Base-by-base conservation (phyloP, 1,140 invertebrate species). In the Drosophila azteca region DNA sequence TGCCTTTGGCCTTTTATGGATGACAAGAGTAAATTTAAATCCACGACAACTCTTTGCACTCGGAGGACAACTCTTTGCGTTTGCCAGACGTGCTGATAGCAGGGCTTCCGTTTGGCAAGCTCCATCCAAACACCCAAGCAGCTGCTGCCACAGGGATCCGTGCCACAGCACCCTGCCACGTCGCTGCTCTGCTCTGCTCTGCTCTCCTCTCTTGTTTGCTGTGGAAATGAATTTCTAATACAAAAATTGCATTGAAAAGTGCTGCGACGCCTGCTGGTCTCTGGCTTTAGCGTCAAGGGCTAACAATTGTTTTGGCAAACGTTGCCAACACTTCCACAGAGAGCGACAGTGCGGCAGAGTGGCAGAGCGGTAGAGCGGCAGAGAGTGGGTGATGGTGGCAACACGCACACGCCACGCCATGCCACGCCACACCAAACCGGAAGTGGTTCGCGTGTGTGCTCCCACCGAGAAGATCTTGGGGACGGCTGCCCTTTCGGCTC, bases 161-260 rank as follows among this genome's bases (percentile, higher is more conserved):
- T 22, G 13, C 41, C 22, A 13, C 17, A 17, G 39, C 20, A 22
- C 15, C 31, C 29, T 53, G 51, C 24, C 24, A 26, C 24, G 52
- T 50, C 51, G 3, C 39, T 45, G 6, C 17, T 24, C 8, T 29
- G 17, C 17, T 20, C 13, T 6, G 24, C 20, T 7, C 5, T 35
- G 5, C 51, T n/a, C 35, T 29, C 3, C 31, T 35, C 31, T 39
- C 35, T 52, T 77, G 50, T 60, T 70, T 80, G 81, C 59, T 64
- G 70, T 65, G 64, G 76, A 87, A 87, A 87, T 88, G 82, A 87
- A 88, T 87, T 88, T 82, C 78, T 88, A 87, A 87, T 88, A 88
- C 82, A 88, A 82, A 88, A 87, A 87, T 87, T 79, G 83, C 83
- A 79, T 69, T 88, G 83, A 72, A 77, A 84, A 83, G 76, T 61